Conservation (phyloP, 1,140 invertebrate genomes). For the Brachionus manjavacas region DNA sequence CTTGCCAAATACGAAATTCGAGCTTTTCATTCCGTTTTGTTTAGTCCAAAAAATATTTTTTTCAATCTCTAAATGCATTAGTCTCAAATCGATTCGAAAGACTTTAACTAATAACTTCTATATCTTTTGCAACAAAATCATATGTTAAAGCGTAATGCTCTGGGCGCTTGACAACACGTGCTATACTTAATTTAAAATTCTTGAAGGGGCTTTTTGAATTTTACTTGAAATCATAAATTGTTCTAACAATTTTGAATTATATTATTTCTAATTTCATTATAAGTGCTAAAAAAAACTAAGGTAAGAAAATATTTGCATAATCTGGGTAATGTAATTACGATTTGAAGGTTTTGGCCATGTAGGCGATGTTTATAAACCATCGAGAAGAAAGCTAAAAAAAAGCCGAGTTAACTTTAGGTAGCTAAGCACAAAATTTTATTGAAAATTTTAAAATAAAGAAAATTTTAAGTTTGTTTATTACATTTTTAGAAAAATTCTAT, state of each 20-base stretch:
- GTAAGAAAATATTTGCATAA: conserved; percentile 1
- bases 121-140: not conserved
- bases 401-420: not conserved
- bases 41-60: not conserved
- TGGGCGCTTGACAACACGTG: not conserved
- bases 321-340: not conserved
- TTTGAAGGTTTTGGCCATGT: not conserved
- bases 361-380: not conserved
- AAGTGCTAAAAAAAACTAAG: not conserved
- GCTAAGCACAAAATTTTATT: not conserved
- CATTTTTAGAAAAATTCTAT: not conserved
- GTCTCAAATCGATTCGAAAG: not conserved
- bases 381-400: not conserved
- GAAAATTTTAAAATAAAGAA: not conserved
- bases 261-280: not conserved
- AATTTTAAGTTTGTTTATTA: not conserved
- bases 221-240: not conserved
- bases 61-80: not conserved
- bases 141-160: not conserved
- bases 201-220: not conserved
- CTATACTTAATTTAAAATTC: not conserved
- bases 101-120: not conserved
- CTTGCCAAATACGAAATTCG: not conserved
- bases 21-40: not conserved
- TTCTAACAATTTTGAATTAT: not conserved